Conservation (phyloP, 92 coral and sea anemone species). For the Pocillopora meandrina region DNA sequence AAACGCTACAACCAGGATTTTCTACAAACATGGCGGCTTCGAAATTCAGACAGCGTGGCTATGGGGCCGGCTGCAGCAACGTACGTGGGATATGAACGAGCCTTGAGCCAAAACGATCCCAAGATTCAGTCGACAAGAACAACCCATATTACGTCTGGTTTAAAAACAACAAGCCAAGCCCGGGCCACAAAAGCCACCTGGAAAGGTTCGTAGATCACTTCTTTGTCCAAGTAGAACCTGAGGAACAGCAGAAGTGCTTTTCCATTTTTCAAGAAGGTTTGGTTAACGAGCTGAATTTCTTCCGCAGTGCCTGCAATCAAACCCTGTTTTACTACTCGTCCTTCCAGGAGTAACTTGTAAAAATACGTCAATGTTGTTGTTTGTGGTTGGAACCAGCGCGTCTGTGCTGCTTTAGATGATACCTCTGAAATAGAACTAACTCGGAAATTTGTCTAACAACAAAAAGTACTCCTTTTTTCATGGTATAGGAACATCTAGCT, state of each 20-base stretch:
- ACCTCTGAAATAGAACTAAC: background rate
- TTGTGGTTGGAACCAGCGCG: background rate
- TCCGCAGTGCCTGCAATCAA: conserved; percentile 34
- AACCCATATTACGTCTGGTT: conserved; percentile 60
- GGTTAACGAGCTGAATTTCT: too few relatives aligned
- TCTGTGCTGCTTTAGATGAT: background rate
- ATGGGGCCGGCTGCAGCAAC: conserved; percentile 65
- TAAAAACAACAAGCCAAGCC: conserved; percentile 33
- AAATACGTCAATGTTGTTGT: too few relatives aligned
- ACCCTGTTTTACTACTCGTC: conserved; percentile 45
- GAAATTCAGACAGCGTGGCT: conserved; percentile 52
- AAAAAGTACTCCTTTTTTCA: background rate
- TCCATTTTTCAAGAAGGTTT: too few relatives aligned
- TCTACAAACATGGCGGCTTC: conserved; percentile 45
- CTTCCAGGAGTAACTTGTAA: background rate
- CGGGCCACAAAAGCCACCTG: conserved; percentile 21
- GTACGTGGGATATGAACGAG: conserved; percentile 49
- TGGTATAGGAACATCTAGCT: too few relatives aligned
- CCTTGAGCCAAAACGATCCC: conserved; percentile 42
- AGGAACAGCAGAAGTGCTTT: too few relatives aligned
- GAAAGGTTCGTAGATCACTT: too few relatives aligned
- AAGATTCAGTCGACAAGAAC: conserved; percentile 23
- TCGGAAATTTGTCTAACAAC: background rate
- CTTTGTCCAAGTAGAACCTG: too few relatives aligned
- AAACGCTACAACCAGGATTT: conserved; percentile 52